A percentile compares a stretch with the other conserved stretches of the same genome.
Conservation (phyloP, 2,888 invertebrate species). For the Hydriomena furcata region DNA sequence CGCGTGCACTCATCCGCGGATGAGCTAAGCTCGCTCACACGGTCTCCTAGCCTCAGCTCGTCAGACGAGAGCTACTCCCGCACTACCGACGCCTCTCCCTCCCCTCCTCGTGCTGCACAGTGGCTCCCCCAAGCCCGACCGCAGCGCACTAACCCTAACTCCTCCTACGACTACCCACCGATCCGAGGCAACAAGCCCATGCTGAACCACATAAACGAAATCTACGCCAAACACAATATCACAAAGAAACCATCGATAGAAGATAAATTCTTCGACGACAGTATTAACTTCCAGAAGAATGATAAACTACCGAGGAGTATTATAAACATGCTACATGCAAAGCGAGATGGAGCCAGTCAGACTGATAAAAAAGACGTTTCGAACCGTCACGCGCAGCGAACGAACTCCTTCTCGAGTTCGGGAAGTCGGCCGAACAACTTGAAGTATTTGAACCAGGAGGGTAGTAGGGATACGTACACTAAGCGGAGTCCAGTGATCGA, state of each 20-base stretch:
- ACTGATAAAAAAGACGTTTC: conserved; percentile 86
- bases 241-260: conserved; percentile 69
- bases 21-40: conserved; percentile 91
- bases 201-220: conserved; percentile 64
- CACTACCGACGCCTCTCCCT: conserved; percentile 88
- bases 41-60: conserved; percentile 92
- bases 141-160: conserved; percentile 80
- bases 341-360: conserved; percentile 86
- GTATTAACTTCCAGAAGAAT: conserved; percentile 69
- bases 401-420: conserved; percentile 81
- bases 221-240: conserved; percentile 72
- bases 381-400: conserved; percentile 62
- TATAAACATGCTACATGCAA: conserved; percentile 80
- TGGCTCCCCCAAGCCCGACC: conserved; percentile 75
- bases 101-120: conserved; percentile 82
- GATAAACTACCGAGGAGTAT: conserved; percentile 77
- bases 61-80: conserved; percentile 93
- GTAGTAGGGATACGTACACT: conserved; percentile 70
- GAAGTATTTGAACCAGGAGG: conserved; percentile 79
- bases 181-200: conserved; percentile 72
- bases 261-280: conserved; percentile 68
- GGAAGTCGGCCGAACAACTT: conserved; percentile 79
- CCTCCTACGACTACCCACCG: conserved; percentile 84
- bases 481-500: conserved; percentile 74
- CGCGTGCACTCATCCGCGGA: conserved; percentile 91